Conservation (phyloP, 2,888 invertebrate genomes). For the Polydrusus pterygomalis region DNA sequence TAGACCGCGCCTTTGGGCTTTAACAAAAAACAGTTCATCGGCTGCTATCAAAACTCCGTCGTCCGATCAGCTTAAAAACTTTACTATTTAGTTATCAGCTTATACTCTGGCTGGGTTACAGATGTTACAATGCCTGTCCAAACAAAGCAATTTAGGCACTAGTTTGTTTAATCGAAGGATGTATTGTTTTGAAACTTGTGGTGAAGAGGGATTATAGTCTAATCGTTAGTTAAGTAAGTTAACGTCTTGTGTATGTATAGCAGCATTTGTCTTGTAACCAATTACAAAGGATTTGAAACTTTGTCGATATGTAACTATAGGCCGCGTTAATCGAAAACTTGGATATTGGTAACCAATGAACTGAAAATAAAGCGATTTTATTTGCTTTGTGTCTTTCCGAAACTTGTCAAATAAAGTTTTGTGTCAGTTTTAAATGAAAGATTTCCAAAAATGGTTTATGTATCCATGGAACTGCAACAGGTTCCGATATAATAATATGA, state of each 20-base stretch:
- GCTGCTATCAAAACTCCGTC: no score
- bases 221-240: slow-evolving; percentile 59
- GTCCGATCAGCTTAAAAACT: slow-evolving; percentile 37
- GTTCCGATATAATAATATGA: no score
- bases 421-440: neutral
- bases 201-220: slow-evolving; percentile 58
- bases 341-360: slow-evolving; percentile 30
- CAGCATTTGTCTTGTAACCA: slow-evolving; percentile 33
- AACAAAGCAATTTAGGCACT: slow-evolving; percentile 32
- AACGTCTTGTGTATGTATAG: slow-evolving; percentile 39
- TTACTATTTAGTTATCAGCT: slow-evolving; percentile 26
- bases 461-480: no score
- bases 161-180: slow-evolving; percentile 32
- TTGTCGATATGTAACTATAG: slow-evolving; percentile 34
- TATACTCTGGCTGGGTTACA: slow-evolving; percentile 33
- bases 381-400: slow-evolving; percentile 37
- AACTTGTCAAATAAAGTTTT: slow-evolving; percentile 28
- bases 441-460: no score
- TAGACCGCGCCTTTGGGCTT: no score
- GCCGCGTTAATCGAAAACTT: slow-evolving; percentile 28
- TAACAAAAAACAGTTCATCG: no score
- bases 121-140: slow-evolving; percentile 4
- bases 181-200: slow-evolving; percentile 61
- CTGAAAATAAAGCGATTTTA: slow-evolving; percentile 38
- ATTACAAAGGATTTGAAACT: slow-evolving; percentile 35